A percentile compares a stretch with the other conserved stretches of the same genome.
Evolutionary conservation across 2,113 vertebrate genomes (phyloP).

Genomic region (Panurus biarmicus): DNA sequence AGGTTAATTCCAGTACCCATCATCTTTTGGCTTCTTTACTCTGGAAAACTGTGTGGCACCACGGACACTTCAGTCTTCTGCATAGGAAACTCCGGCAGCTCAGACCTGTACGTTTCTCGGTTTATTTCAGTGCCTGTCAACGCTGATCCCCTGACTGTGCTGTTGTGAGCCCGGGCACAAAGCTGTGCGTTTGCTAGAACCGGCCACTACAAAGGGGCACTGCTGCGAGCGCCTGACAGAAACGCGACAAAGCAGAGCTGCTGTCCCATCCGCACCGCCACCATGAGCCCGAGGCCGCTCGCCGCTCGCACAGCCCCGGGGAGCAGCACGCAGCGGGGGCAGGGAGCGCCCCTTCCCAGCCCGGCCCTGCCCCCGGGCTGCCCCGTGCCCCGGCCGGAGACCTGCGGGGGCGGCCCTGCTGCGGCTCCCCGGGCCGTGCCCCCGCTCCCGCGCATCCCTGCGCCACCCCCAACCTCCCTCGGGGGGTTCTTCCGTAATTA

Average conservation of each 20-base stretch:
- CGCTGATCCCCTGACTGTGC: not conserved
- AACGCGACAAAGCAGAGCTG: not conserved
- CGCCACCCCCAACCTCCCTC: too few species aligned
- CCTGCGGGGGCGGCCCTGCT: accelerated
- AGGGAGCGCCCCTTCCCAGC: accelerated
- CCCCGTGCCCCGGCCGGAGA: not conserved
- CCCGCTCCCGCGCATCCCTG: not conserved
- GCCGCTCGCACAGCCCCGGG: accelerated
- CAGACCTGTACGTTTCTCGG: not conserved
- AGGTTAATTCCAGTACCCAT: not conserved
- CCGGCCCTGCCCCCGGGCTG: accelerated
- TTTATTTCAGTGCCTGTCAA: not conserved
- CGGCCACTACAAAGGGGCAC: not conserved
- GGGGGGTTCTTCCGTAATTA: too few species aligned
- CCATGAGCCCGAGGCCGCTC: not conserved
- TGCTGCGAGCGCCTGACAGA: not conserved
- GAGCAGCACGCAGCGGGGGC: accelerated
- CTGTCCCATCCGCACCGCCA: too few species aligned
- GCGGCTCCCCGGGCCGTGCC: not conserved
- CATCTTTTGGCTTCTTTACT: not conserved
- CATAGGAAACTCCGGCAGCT: not conserved
- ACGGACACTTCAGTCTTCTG: not conserved
- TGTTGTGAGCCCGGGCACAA: not conserved
- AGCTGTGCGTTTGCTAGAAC: not conserved
- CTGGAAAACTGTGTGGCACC: not conserved